These are phyloP conservation scores for Ascaphus truei DNA, from an alignment of 2,113 vertebrate species.

Conservation along the genomic window DNA sequence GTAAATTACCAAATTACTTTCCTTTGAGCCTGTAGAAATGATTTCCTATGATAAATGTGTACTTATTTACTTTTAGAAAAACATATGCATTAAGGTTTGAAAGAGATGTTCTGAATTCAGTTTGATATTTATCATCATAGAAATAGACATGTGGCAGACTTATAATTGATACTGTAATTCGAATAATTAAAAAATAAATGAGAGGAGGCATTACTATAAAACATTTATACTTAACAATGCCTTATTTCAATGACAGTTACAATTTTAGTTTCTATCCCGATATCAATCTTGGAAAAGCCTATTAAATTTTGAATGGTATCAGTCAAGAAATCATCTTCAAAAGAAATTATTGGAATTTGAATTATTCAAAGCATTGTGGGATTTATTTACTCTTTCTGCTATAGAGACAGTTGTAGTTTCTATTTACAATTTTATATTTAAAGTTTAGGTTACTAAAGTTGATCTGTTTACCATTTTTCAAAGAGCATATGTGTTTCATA, in stretches of 20 bases:
- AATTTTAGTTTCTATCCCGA: constrained; percentile 12
- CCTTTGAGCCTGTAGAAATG: not conserved
- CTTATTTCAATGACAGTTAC: constrained; percentile 7
- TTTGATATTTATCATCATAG: not conserved
- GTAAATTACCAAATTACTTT: not conserved
- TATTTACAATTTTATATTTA: constrained; percentile 30
- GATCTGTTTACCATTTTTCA: constrained; percentile 7
- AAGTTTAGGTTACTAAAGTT: constrained; percentile 19
- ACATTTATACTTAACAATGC: not conserved
- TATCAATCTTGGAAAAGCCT: not conserved
- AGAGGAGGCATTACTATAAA: not conserved
- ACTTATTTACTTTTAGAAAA: not conserved
- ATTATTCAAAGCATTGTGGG: constrained; percentile 4
- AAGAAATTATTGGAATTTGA: constrained; percentile 19
- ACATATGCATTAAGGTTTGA: not conserved
- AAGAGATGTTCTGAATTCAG: not conserved
- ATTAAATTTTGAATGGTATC: constrained; percentile 26
- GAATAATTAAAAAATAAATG: too few relatives aligned
- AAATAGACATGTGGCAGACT: too few relatives aligned
- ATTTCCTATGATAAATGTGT: not conserved
- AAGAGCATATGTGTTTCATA: too few relatives aligned
- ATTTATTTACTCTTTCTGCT: not conserved
- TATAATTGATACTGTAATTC: too few relatives aligned
- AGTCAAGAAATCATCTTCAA: constrained; percentile 25
- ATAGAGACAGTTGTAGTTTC: not conserved